phyloP scores from a whole-genome alignment of 2,797 vertebrate species.

The Nothura maculosa region DNA sequence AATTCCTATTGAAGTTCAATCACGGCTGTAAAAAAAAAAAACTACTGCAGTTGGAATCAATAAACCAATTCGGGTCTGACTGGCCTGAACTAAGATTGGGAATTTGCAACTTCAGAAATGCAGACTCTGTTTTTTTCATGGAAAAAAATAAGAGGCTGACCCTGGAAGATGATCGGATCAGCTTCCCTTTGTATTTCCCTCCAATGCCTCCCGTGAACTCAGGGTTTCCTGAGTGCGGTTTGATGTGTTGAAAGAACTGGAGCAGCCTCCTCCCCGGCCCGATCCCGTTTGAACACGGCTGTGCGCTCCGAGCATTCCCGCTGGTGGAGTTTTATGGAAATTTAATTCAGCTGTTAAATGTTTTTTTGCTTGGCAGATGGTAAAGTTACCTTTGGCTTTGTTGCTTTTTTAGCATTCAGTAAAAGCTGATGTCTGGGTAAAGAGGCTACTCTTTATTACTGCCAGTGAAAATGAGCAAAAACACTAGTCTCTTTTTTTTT shows the following conservation, averaged over 20 bases:
- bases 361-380: background rate
- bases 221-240: background rate
- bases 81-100: background rate
- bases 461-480: background rate
- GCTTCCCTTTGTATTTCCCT: background rate
- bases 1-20: slow-evolving; percentile 52
- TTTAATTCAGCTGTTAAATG: background rate
- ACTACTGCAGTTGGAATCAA: background rate
- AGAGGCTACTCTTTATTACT: background rate
- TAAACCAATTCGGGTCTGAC: slow-evolving; percentile 16
- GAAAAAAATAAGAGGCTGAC: background rate
- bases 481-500: background rate
- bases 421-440: background rate
- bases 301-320: background rate
- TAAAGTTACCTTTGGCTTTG: background rate
- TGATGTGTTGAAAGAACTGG: background rate
- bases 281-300: accelerated
- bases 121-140: background rate
- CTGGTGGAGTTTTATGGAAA: background rate
- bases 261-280: background rate
- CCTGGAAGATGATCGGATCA: background rate
- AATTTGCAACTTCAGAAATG: background rate
- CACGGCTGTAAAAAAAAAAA: background rate
- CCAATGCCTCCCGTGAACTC: background rate
- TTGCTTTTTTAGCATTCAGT: background rate